Conservation (phyloP, 2,797 vertebrate genomes). For the Octomys mimax region DNA sequence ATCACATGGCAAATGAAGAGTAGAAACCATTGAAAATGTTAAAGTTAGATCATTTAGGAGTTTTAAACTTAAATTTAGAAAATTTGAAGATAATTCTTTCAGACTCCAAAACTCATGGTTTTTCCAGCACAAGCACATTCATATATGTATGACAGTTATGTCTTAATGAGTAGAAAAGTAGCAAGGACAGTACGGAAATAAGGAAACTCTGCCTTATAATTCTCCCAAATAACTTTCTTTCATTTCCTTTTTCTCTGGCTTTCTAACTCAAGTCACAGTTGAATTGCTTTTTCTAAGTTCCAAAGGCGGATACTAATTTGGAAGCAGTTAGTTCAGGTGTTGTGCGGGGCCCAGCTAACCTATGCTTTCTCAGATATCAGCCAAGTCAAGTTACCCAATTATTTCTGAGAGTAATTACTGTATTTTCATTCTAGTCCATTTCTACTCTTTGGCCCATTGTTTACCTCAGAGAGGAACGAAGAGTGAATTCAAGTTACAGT, state of each 20-base stretch:
- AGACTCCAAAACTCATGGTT: neutral
- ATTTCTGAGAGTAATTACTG: slow-evolving; percentile 78
- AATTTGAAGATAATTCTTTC: neutral
- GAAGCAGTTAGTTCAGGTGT: slow-evolving; percentile 69
- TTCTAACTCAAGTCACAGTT: slow-evolving; percentile 48
- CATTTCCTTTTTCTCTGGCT: slow-evolving; percentile 34
- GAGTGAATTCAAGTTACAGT: slow-evolving; percentile 85
- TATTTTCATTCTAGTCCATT: slow-evolving; percentile 63
- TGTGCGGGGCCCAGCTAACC: slow-evolving; percentile 20
- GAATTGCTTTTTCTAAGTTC: slow-evolving; percentile 55
- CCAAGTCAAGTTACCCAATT: slow-evolving; percentile 54
- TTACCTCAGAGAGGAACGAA: slow-evolving; percentile 85
- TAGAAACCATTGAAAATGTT: neutral
- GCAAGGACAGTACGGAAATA: neutral
- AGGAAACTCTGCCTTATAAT: neutral
- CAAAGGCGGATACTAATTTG: slow-evolving; percentile 72
- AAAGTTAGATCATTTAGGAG: neutral
- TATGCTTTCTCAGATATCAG: slow-evolving; percentile 32
- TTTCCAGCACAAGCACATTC: neutral
- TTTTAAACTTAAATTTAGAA: neutral
- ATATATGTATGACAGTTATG: neutral
- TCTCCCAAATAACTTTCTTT: neutral
- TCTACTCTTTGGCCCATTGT: slow-evolving; percentile 82
- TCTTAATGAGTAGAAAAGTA: neutral
- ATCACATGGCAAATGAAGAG: neutral